A percentile compares a stretch with the other conserved stretches of the same genome.
Conservation (phyloP, 92 coral and sea anemone species). For the Parazoanthus swiftii region DNA sequence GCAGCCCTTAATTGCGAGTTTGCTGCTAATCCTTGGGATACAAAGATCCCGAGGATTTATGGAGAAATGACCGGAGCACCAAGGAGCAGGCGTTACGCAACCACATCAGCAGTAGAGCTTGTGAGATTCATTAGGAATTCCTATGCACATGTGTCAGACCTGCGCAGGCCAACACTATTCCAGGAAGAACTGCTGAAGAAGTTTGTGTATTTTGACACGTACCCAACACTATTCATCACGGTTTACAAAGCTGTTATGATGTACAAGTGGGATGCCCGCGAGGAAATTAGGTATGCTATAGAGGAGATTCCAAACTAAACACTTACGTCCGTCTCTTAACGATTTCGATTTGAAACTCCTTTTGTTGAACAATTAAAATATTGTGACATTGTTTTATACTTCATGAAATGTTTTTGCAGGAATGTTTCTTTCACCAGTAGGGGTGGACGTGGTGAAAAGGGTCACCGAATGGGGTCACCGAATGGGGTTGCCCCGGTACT, state of each 20-base stretch:
- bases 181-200: background rate
- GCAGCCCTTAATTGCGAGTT: background rate
- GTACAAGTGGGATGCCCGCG: background rate
- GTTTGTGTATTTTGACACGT: constrained; percentile 1
- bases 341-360: too few relatives aligned
- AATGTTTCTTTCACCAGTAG: too few relatives aligned
- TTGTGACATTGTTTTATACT: too few relatives aligned
- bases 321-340: too few relatives aligned
- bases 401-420: too few relatives aligned
- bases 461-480: too few relatives aligned
- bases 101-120: background rate
- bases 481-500: too few relatives aligned
- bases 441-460: too few relatives aligned
- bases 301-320: background rate
- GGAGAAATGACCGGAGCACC: background rate
- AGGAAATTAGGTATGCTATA: background rate
- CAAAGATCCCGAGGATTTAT: background rate
- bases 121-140: background rate
- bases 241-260: constrained; percentile 7
- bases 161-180: background rate
- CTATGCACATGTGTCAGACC: background rate
- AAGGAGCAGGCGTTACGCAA: background rate
- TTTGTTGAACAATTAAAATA: too few relatives aligned
- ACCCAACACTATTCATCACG: constrained; percentile 1
- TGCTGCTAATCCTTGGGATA: background rate